Base-by-base conservation (phyloP, 2,888 invertebrate species). In the Lottia gigantea region DNA sequence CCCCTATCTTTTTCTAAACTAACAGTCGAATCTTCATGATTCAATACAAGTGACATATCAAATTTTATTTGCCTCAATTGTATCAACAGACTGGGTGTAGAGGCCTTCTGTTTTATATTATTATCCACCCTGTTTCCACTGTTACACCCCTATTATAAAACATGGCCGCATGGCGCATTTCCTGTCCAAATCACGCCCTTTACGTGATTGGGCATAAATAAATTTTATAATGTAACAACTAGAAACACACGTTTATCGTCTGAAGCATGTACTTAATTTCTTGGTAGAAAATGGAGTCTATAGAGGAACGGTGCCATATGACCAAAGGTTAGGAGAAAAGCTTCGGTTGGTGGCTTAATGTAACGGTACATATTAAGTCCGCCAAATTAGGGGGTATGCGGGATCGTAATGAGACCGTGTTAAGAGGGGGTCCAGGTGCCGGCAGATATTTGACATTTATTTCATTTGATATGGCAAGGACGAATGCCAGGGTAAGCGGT, bases 391-490 rank as follows among this genome's bases (percentile, higher is more conserved):
- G 55, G 31, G 61, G 40, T 65, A 78, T 78, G 76, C 78, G 76
- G 78, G 78, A 71, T 73, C 68, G 61, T 62, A 67, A 73, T 61
- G 46, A 31, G 61, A 67, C 66, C 67, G 66, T 67, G 67, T 68
- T 73, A 72, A 72, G 73, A 69, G 76, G 76, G 76, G 74, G 74
- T 68, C 76, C 78, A 77, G 78, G 78, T 77, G 78, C 73, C 70
- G 73, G 71, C 78, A 76, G 76, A 73, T 77, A 72, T 66, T 64
- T 55, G 45, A 46, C 46, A 55, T 31, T 68, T 55, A 67, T 67
- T 67, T 55, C 23, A 23, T 23, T 55, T 19, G 55, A 23, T 19
- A 23, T 23, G 19, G n/a, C n/a, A 19, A n/a, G 45, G 64, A 64
- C 40, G n/a, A 64, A n/a, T 12, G 64, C 19, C 45, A n/a, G 31